Base-by-base conservation (phyloP, 2,888 invertebrate genomes). In the Rhabditoides inermis region DNA sequence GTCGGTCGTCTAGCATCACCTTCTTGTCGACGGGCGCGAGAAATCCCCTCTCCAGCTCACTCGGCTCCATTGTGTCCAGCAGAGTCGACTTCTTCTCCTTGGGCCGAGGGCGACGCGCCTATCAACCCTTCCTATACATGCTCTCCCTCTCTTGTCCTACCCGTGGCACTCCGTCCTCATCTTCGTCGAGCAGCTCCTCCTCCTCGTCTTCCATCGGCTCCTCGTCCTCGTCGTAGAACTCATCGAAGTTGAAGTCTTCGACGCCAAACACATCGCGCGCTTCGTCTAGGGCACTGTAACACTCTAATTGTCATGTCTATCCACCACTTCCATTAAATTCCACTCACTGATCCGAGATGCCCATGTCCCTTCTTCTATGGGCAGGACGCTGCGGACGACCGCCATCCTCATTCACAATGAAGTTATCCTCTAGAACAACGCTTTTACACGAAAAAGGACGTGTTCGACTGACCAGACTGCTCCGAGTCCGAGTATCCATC, bases 241-340 rank as follows among this genome's bases (percentile, higher is more conserved):
- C 80, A 25, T 78, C 78, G 58, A 78, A 78, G 51, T 77, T 92
- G 79, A 95, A 94, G 77, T 95, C 95, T 25, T 75, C 71, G n/a
- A 94, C 91, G 27, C 95, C 98, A 77, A 98, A 98, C 63, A 95
- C 91, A 77, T 98, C 95, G 78, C 94, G 92, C 49, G 95, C 98
- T 78, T 95, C 91, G 20, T 71, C 69, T 28, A 70, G 61, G 6
- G 69, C 68, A 12, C 65, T 65, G 39, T n/a, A 55, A 46, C 25
- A 10, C 20, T 12, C 10, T 1, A 2, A 18, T 18, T 15, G 39
- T 30, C 22, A 36, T 23, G 22, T n/a, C 7, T 10, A 6, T n/a
- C 7, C 12, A 25, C 10, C 7, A 22, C 10, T 10, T 27, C 15
- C 20, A 23, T 15, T n/a, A 39, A 46, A 15, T 23, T 41, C 22